Percentiles rank a stretch among this genome's conserved stretches.
These are phyloP conservation scores for Heteromormyrus szaboi DNA, from an alignment of 2,797 vertebrate genomes.

Conservation along the genomic window DNA sequence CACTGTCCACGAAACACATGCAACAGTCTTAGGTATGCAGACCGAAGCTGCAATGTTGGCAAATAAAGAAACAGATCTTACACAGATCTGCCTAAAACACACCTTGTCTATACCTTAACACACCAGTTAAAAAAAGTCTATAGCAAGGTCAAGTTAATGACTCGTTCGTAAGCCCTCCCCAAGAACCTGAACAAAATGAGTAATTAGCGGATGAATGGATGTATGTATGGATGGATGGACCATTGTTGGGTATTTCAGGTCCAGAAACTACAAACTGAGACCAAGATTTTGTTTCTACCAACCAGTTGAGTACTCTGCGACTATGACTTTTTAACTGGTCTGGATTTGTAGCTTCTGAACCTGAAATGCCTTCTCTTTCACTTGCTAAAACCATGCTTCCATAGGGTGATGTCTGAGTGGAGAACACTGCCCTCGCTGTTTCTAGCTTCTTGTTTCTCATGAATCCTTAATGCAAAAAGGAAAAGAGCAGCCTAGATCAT, in stretches of 20 bases:
- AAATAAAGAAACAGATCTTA: background rate
- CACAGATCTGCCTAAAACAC: background rate
- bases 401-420: background rate
- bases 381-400: background rate
- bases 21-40: background rate
- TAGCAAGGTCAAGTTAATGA: background rate
- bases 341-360: background rate
- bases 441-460: background rate
- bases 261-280: background rate
- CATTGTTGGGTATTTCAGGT: background rate
- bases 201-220: background rate
- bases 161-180: background rate
- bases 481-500: background rate
- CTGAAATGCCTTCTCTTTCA: background rate
- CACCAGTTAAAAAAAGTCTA: background rate
- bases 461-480: background rate
- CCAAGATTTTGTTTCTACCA: background rate
- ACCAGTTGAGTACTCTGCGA: background rate
- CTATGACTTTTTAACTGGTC: background rate
- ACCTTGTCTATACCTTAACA: background rate
- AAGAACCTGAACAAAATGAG: background rate
- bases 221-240: background rate
- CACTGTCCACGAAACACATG: background rate
- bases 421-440: background rate
- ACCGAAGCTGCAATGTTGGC: background rate